Base-by-base conservation (phyloP, 2,113 vertebrate genomes). In the Hystrix cristata region DNA sequence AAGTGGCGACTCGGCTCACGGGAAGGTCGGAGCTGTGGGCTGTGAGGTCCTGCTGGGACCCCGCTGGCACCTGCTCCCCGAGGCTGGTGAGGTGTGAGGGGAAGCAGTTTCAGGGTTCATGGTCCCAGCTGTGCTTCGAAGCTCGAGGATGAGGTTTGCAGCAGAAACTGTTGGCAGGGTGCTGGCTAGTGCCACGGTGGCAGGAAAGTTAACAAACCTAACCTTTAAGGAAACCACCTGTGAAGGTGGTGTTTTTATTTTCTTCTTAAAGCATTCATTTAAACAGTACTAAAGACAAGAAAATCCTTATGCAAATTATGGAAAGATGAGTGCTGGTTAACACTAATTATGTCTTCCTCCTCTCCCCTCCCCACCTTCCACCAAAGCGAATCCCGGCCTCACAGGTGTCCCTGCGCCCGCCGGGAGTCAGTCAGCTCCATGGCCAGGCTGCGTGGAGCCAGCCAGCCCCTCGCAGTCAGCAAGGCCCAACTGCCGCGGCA, bases 381-480 rank as follows among this genome's bases (percentile, higher is more conserved):
- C 80, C 46, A 55, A 23, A 64, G 71, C 43, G 15, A 53, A 72
- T 3, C 1, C 0, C 0, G 21, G 67, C 65, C 72, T 46, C 62
- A 46, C 2, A 3, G 15, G 48, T 62, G 8, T 16, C 94, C 57
- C 51, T 8, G 96, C 4, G 0, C 71, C 10, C 0, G 85, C 90
- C 97, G 94, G 85, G 98, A 95, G 99, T 98, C 98, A 76, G 94
- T 1, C 98, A 99, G 98, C 98, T 98, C 98, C 83, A 51, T 69
- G 97, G 97, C 96, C 48, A 9, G 34, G 0, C 93, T n/a, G 53
- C 97, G 95, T 97, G 87, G 97, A 99, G 99, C 98, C 98, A 96
- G 97, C 97, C 98, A 99, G 95, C 99, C 99, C 98, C 19, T 12
- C 98, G 95, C 14, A 10, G 72, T 53, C 94, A 25, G 29, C 14